Base-by-base conservation (phyloP, 1,140 invertebrate genomes). In the Zeugodacus cucurbitae region DNA sequence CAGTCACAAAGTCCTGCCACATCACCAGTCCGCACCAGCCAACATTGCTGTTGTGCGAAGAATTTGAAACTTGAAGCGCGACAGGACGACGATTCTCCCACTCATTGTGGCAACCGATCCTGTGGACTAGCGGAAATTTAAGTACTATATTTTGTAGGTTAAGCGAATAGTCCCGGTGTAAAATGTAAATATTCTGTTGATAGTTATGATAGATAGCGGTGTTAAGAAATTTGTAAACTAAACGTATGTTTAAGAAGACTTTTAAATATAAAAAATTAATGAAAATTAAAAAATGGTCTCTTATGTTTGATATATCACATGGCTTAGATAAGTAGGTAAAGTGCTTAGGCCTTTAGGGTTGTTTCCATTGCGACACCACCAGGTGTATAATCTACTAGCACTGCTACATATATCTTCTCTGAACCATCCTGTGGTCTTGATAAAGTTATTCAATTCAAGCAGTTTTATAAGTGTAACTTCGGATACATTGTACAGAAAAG, bases 21-120 rank as follows among this genome's bases (percentile, higher is more conserved):
- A 0, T 85, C 70, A 64, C 86, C 82, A 74, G 20, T 32, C 29
- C 41, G 37, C 22, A 54, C 41, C 1, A 26, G 44, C 11, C 59
- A 86, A 26, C 5, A 37, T 5, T 70, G 82, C 20, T 88, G 82
- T 58, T 86, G 58, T 88, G 78, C 57, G 54, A 78, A 78, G 32
- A 74, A 88, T 57, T 57, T 58, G 48, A 88, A 64, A 54, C 22
- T 44, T 22, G 48, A 86, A 62, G 29, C 10, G 26, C 59, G 62
- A 22, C n/a, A 14, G 34, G 29, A 62, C 17, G 26, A 22, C 5
- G 78, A 85, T 11, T 32, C 57, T 29, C 29, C n/a, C 22, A 48
- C 37, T 78, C n/a, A 37, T 59, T 88, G 74, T 78, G 41, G n/a
- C n/a, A 26, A 48, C 26, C 74, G n/a, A 29, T 82, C 74, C 2